Evolutionary conservation across 2,888 invertebrate genomes (phyloP).

Genomic region (Acrobasis consociella): DNA sequence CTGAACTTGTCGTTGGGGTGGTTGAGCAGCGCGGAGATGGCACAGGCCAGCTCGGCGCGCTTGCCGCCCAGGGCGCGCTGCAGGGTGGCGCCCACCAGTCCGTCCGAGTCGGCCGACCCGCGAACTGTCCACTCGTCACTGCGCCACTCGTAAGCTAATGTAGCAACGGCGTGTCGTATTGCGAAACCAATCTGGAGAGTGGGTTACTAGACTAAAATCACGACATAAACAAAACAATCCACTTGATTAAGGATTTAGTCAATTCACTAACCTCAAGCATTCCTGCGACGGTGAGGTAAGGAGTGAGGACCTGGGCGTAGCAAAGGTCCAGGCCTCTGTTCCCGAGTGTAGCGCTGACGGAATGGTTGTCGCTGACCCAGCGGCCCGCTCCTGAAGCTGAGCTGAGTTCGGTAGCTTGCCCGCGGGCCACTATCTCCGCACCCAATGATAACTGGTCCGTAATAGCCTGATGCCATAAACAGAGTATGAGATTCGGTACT

Average conservation of each 20-base stretch:
- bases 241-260: not conserved
- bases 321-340: slow-evolving; percentile 73
- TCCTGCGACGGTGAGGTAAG: slow-evolving; percentile 70
- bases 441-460: slow-evolving; percentile 65
- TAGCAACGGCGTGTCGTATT: slow-evolving; percentile 64
- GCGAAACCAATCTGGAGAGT: slow-evolving; percentile 63
- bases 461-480: slow-evolving; percentile 48
- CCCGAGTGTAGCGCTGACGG: slow-evolving; percentile 72
- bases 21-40: slow-evolving; percentile 72
- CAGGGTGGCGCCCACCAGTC: slow-evolving; percentile 71
- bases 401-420: slow-evolving; percentile 60
- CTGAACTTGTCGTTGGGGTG: slow-evolving; percentile 78
- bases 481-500: not conserved
- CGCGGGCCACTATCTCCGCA: slow-evolving; percentile 71
- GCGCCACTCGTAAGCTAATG: slow-evolving; percentile 72
- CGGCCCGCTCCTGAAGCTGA: slow-evolving; percentile 71
- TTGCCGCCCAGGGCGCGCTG: slow-evolving; percentile 66
- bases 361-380: slow-evolving; percentile 59
- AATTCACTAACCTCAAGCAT: slow-evolving; percentile 64
- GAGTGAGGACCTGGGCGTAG: slow-evolving; percentile 65
- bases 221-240: too few relatives aligned
- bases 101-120: slow-evolving; percentile 72
- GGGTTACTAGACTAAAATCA: not conserved
- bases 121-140: slow-evolving; percentile 68
- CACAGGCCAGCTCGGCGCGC: slow-evolving; percentile 62